A percentile compares a stretch with the other conserved stretches of the same genome.
phyloP scores from a whole-genome alignment of 2,888 invertebrate species.

The Nebria brevicollis region DNA sequence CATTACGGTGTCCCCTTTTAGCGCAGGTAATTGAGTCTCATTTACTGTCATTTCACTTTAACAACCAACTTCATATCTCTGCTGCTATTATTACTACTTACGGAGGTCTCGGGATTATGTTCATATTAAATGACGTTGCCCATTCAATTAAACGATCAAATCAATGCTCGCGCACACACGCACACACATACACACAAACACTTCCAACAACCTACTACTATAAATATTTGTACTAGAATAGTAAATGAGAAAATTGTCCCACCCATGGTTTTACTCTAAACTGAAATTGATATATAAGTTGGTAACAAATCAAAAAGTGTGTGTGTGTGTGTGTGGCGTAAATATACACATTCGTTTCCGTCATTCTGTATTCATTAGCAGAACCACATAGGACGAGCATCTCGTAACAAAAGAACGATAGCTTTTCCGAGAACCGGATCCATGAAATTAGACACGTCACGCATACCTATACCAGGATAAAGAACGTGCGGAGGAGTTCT shows the following conservation, averaged over 20 bases:
- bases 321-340: too few species aligned
- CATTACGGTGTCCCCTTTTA: slow-evolving; percentile 49
- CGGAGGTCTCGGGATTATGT: slow-evolving; percentile 45
- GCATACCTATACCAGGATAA: slow-evolving; percentile 22
- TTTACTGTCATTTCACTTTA: slow-evolving; percentile 53
- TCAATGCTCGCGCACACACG: slow-evolving; percentile 34
- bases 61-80: slow-evolving; percentile 52
- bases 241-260: neutral
- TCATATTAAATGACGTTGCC: slow-evolving; percentile 47
- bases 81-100: slow-evolving; percentile 49
- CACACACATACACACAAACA: neutral
- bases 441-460: slow-evolving; percentile 26
- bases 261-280: neutral
- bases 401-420: neutral
- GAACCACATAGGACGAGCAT: neutral
- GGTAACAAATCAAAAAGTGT: too few species aligned
- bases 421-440: slow-evolving; percentile 17
- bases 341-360: neutral
- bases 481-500: neutral
- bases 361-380: neutral
- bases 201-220: neutral
- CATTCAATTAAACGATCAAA: slow-evolving; percentile 47
- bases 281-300: neutral
- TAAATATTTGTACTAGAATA: too few species aligned
- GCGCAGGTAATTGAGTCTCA: slow-evolving; percentile 52